A percentile compares a stretch with the other conserved stretches of the same genome.
phyloP scores from a whole-genome alignment of 2,888 invertebrate genomes.

The Shargacucullia verbasci region DNA sequence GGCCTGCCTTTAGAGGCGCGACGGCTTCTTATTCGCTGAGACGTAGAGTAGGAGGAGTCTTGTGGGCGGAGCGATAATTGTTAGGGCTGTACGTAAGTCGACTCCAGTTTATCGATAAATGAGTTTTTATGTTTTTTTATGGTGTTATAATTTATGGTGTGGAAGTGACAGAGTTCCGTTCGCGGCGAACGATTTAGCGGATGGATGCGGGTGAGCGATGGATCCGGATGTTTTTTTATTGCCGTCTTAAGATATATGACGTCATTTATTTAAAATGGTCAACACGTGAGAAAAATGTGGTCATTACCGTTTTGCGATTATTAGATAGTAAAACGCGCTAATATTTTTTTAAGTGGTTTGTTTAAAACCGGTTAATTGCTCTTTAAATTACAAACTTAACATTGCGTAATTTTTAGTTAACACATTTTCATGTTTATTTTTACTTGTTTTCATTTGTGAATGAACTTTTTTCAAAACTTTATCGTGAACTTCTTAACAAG shows the following conservation, averaged over 20 bases:
- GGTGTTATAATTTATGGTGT: conserved; percentile 82
- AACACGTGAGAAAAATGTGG: conserved; percentile 31
- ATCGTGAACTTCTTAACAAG: too few species aligned
- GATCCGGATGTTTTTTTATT: conserved; percentile 57
- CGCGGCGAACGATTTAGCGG: conserved; percentile 63
- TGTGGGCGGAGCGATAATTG: conserved; percentile 66
- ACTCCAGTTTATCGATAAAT: conserved; percentile 80
- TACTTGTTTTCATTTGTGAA: not conserved
- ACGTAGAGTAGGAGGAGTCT: conserved; percentile 72
- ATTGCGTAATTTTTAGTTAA: not conserved
- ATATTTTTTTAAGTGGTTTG: conserved; percentile 22
- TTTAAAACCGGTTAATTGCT: conserved; percentile 22
- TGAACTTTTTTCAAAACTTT: not conserved
- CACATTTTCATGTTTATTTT: not conserved
- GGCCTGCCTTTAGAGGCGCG: conserved; percentile 68
- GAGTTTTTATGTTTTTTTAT: conserved; percentile 75
- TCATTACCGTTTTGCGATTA: conserved; percentile 24
- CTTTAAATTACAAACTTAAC: conserved; percentile 4
- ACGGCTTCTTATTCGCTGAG: conserved; percentile 73
- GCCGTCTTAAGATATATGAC: conserved; percentile 40
- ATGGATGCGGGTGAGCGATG: conserved; percentile 68
- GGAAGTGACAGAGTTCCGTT: conserved; percentile 79
- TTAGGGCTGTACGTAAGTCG: conserved; percentile 77
- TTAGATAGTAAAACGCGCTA: conserved; percentile 21
- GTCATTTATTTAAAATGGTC: conserved; percentile 36